Conservation (phyloP, 2,888 invertebrate genomes). For the Drosophila rellima region DNA sequence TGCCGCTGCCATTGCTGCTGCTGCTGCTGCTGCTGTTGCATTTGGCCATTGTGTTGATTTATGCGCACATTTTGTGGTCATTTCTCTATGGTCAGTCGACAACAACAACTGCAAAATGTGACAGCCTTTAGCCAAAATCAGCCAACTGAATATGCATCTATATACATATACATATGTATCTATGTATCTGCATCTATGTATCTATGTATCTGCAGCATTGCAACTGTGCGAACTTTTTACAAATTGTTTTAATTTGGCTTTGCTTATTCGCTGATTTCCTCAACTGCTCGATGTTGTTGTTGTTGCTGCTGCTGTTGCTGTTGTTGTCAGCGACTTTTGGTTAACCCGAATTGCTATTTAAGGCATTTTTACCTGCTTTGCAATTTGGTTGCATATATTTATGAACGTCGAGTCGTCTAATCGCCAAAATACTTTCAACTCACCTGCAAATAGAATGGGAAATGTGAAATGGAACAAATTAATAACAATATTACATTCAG, state of each 20-base stretch:
- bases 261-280: constrained; percentile 31
- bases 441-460: constrained; percentile 59
- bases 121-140: constrained; percentile 76
- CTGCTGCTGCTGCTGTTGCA: constrained; percentile 47
- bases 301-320: constrained; percentile 17
- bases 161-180: constrained; percentile 17
- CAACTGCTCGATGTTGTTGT: constrained; percentile 11
- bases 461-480: constrained; percentile 7
- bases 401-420: constrained; percentile 35
- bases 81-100: constrained; percentile 64
- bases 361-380: constrained; percentile 59
- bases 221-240: constrained; percentile 59
- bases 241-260: constrained; percentile 64
- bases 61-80: constrained; percentile 77
- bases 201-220: constrained; percentile 27
- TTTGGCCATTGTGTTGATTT: constrained; percentile 75
- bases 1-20: constrained; percentile 34
- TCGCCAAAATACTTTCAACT: constrained; percentile 49
- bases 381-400: constrained; percentile 35
- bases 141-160: constrained; percentile 50
- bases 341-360: constrained; percentile 58
- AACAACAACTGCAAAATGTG: constrained; percentile 61
- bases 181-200: constrained; percentile 2
- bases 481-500: constrained; percentile 2
- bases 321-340: constrained; percentile 40